phyloP scores from a whole-genome alignment of 2,113 vertebrate species.

The Melanocharis versteri region DNA sequence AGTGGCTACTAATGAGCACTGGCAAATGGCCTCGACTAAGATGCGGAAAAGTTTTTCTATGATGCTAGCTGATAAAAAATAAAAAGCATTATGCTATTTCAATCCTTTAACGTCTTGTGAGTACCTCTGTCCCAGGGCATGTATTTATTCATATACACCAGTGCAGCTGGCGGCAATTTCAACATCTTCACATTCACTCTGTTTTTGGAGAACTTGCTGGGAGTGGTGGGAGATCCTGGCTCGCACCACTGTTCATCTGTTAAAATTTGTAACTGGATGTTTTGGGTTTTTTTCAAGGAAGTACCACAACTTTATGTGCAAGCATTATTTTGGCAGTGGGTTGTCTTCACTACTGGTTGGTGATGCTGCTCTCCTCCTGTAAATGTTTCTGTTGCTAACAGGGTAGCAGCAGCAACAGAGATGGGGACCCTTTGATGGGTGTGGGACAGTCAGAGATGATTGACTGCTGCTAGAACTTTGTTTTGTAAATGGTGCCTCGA shows the following conservation, averaged over 20 bases:
- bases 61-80: neutral
- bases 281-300: neutral
- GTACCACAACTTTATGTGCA: neutral
- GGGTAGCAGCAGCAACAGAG: neutral
- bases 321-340: neutral
- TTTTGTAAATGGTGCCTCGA: neutral
- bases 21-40: neutral
- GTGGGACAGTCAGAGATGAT: neutral
- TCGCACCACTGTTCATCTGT: neutral
- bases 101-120: neutral
- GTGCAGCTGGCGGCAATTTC: neutral
- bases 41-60: neutral
- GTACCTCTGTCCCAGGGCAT: neutral
- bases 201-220: neutral
- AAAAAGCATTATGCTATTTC: neutral
- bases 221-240: neutral
- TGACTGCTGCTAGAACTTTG: neutral
- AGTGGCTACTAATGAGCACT: neutral
- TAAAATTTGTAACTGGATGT: neutral
- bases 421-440: neutral
- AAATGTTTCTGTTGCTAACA: neutral
- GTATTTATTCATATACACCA: neutral
- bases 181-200: neutral
- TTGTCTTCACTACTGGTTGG: neutral
- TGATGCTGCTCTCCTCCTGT: neutral